Conservation (phyloP, 2,888 invertebrate species). For the Leptothorax acervorum region DNA sequence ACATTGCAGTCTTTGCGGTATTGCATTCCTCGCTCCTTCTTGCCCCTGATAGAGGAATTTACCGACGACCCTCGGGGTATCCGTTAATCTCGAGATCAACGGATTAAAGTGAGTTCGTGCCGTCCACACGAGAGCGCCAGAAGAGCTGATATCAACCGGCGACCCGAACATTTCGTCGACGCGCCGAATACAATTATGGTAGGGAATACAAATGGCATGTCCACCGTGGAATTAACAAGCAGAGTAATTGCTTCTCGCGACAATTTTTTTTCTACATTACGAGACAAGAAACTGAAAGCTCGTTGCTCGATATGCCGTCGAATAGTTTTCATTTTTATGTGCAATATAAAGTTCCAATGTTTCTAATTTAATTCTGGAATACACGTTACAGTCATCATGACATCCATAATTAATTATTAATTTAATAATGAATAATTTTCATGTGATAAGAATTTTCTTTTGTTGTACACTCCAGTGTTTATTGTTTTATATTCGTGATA, state of each 20-base stretch:
- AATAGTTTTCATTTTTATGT: background rate
- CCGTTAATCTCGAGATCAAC: slow-evolving; percentile 70
- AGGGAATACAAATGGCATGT: slow-evolving; percentile 43
- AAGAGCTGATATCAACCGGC: slow-evolving; percentile 47
- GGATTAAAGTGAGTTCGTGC: slow-evolving; percentile 68
- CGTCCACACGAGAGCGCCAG: slow-evolving; percentile 49
- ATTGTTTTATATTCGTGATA: background rate
- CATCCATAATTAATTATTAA: background rate
- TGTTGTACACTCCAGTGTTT: background rate
- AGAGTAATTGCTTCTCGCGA: background rate
- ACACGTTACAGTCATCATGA: background rate
- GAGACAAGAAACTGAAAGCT: background rate
- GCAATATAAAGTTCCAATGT: background rate
- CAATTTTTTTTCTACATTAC: slow-evolving; percentile 26
- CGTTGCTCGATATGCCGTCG: background rate
- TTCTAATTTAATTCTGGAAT: background rate
- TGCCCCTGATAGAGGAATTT: slow-evolving; percentile 64
- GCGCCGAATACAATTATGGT: slow-evolving; percentile 34
- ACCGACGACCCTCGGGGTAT: slow-evolving; percentile 64
- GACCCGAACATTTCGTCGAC: slow-evolving; percentile 39
- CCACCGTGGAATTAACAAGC: background rate
- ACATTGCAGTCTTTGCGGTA: slow-evolving; percentile 62
- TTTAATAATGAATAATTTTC: background rate
- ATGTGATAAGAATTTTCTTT: background rate
- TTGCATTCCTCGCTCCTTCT: slow-evolving; percentile 67